These are phyloP conservation scores for Nephila pilipes DNA, from an alignment of 1,140 invertebrate species.

Conservation along the genomic window DNA sequence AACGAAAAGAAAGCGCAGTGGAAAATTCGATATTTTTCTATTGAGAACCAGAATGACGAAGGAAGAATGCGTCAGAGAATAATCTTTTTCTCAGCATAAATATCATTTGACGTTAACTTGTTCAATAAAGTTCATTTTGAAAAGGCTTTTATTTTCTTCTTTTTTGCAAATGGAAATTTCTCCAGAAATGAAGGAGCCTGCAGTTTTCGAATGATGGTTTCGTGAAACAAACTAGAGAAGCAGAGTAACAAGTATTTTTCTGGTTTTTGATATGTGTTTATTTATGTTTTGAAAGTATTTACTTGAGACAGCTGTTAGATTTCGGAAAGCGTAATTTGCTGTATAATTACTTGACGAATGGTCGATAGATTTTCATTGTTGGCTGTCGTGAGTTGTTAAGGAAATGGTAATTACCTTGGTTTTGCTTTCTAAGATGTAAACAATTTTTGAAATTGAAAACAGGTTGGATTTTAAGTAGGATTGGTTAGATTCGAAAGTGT, in stretches of 20 bases:
- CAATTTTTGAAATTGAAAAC: neutral
- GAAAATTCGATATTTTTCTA: conserved; percentile 30
- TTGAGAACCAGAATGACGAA: conserved; percentile 8
- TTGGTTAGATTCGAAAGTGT: neutral
- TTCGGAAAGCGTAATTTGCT: neutral
- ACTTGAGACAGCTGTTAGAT: neutral
- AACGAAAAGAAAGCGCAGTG: conserved; percentile 6
- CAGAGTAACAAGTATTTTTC: conserved; percentile 17
- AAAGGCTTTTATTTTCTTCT: too few relatives aligned
- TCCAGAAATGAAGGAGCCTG: neutral
- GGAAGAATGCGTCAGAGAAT: conserved; percentile 6
- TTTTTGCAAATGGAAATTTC: conserved; percentile 20
- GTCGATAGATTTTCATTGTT: neutral
- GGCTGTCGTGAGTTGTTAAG: neutral
- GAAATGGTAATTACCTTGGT: conserved; percentile 2
- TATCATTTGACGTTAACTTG: conserved; percentile 24
- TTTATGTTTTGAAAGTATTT: conserved; percentile 19
- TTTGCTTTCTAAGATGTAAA: neutral
- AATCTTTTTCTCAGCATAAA: conserved; percentile 23
- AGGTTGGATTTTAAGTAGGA: too few relatives aligned
- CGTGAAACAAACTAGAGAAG: neutral
- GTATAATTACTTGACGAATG: neutral
- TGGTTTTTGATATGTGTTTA: neutral
- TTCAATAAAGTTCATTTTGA: conserved; percentile 17
- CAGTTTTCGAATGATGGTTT: neutral